Base-by-base conservation (phyloP, 1,140 invertebrate genomes). In the Mactra quadrangularis region DNA sequence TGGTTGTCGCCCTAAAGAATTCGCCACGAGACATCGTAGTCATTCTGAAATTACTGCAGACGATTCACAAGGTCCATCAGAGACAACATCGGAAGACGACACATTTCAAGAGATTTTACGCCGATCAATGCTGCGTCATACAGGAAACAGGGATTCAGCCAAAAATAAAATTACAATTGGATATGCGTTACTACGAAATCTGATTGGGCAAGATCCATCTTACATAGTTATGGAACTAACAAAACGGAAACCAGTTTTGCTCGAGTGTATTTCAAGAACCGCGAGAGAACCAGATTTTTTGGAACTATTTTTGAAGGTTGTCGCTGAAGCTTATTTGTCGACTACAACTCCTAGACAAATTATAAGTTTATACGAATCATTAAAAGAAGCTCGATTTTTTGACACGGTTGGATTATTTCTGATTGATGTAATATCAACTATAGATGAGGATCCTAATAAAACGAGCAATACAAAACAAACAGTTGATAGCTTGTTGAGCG, bases 191-290 rank as follows among this genome's bases (percentile, higher is more conserved):
- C 22, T 68, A 29, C 47, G 47, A 68, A 7, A 25, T 29, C n/a
- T 74, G 22, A 25, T 59, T 33, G 55, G 55, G 25, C 52, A 74
- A 13, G 71, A 74, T 19, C 35, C 71, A 13, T 19, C 47, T 52
- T 59, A 57, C 19, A 59, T 74, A 41, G 31, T 74, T 27, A 55
- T 74, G 29, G 71, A 74, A 59, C 38, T 74, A 27, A 74, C 71
- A 45, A 74, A 74, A 27, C 2, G n/a, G 9, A 47, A 59, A 17
- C 13, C 22, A 41, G 29, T 50, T n/a, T 29, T 74, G 15, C 29
- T 45, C 13, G 55, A 74, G n/a, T 74, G 71, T 52, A 31, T 74
- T 27, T 15, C 4, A 41, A 3, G 71, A 35, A 33, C 53, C 7
- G 22, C 53, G 1, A 35, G 41, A 38, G 50, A 74, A 19, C 2